Evolutionary conservation across 2,888 invertebrate genomes (phyloP), one percentile per base, ranked within the genome.

Genomic region (Griposia aprilina): DNA sequence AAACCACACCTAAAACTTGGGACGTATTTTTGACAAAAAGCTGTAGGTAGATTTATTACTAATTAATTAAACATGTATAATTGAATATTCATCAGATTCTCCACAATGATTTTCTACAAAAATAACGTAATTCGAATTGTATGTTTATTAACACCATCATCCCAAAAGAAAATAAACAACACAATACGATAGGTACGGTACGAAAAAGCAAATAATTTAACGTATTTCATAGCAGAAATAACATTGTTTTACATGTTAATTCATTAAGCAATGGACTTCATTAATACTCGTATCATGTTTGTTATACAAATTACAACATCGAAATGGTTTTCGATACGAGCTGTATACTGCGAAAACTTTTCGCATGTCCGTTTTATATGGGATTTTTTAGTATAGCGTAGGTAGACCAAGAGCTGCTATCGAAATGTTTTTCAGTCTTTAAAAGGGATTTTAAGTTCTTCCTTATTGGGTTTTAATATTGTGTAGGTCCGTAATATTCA

Each of bases 231-330:
- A 50, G 15, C 57, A 76, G 26, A 70, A 82, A 80, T 85, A 82
- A 84, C 72, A 81, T 84, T 81, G 71, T 82, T 75, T 83, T 70
- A 82, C 70, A 71, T n/a, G 65, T 77, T 81, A 80, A 76, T 80
- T 82, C 60, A 90, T 89, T 88, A 84, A 79, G 74, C 76, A 50
- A 68, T 26, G 79, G 74, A 88, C 81, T 90, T 90, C 85, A 90
- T 89, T 86, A 89, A 82, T 85, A n/a, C n/a, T n/a, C n/a, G n/a
- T n/a, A 86, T 68, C 75, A 79, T 88, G 87, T 90, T 89, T 88
- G 83, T 85, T 86, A 79, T 78, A 77, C 83, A 78, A 81, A 89
- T 88, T 87, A 88, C 80, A 85, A 78, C 77, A 81, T 73, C 41
- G 80, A 73, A 88, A 90, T 86, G 83, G 87, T 80, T 87, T 83